Evolutionary conservation across 2,797 vertebrate species (phyloP), one percentile per base, ranked within the genome.

Genomic region (Vespertilio murinus): DNA sequence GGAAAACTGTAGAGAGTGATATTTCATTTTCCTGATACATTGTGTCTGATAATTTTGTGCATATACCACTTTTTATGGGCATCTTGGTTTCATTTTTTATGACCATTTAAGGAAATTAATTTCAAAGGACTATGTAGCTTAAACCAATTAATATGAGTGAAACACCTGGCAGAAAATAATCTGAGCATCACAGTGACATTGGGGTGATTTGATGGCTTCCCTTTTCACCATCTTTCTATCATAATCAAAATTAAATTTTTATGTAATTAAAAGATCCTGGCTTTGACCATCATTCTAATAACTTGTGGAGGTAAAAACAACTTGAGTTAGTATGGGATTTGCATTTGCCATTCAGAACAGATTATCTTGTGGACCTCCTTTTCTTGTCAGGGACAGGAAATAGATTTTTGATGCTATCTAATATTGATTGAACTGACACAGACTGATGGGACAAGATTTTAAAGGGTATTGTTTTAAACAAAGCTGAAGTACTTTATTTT

Each of bases 371-470:
- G 92, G 94, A 94, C 92, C 93, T 96, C 83, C 35, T 95, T 92
- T 77, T 91, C 81, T 88, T 95, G 82, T 92, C 69, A 20, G 84
- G 71, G 78, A 90, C 93, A 97, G 91, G 93, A 97, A 97, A 98
- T 91, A 93, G 92, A 96, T 96, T 98, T 96, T 96, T 97, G 97
- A 97, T 98, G 87, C 74, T 97, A 98, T 98, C 97, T 97, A 30
- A 9, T 95, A 97, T 97, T 95, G 97, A 98, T 95, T 74, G 87
- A 95, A 89, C 94, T 98, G 96, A 86, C 95, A 96, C 91, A 94
- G 54, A 94, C 87, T 95, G 96, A 97, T 93, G 94, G 86, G 18
- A 92, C 83, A 96, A 79, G 35, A 94, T 97, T 96, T 96, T 97
- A 89, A 97, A 97, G 83, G 91, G 83, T 95, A 78, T 40, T 94